Conservation (phyloP, 2,113 vertebrate species). For the Chelonoidis abingdonii region DNA sequence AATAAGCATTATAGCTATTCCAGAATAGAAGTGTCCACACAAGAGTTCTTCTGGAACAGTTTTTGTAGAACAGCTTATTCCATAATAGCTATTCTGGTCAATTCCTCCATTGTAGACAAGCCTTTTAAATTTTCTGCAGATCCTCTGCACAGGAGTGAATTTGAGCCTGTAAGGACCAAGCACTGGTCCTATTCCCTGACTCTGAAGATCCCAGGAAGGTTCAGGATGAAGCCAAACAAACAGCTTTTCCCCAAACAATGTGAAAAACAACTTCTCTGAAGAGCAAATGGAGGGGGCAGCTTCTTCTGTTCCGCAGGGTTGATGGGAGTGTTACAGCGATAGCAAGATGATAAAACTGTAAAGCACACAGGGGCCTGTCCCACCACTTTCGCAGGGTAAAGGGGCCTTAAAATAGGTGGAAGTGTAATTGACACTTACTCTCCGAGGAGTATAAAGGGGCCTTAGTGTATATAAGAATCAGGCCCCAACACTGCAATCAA, state of each 20-base stretch:
- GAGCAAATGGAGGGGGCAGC: background rate
- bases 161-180: background rate
- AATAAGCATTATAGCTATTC: background rate
- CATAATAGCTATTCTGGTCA: background rate
- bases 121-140: background rate
- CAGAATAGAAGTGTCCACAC: background rate
- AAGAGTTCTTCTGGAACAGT: background rate
- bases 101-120: background rate
- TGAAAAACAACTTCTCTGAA: background rate
- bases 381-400: background rate
- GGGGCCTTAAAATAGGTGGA: background rate
- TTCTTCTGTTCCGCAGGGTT: background rate
- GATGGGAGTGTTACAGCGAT: background rate
- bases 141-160: background rate
- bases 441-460: background rate
- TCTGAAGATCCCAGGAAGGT: background rate
- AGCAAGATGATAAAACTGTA: background rate
- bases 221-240: background rate
- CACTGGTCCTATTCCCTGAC: background rate
- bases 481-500: background rate
- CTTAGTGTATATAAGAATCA: background rate
- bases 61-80: background rate
- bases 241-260: background rate
- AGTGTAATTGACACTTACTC: background rate
- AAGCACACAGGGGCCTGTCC: background rate